Conservation (phyloP, 2,888 invertebrate genomes). For the Ypsolopha scabrella region DNA sequence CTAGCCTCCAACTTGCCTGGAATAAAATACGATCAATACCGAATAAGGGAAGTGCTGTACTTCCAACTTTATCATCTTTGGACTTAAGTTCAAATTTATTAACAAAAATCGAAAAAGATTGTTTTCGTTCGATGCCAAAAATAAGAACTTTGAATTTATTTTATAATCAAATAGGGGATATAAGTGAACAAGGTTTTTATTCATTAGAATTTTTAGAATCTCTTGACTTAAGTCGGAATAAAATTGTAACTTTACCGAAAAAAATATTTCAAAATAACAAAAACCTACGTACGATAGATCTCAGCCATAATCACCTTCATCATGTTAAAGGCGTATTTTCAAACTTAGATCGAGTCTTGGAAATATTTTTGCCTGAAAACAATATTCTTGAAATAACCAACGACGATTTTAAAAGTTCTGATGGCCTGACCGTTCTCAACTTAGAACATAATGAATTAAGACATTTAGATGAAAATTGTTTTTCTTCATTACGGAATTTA, state of each 20-base stretch:
- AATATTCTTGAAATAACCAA: slow-evolving; percentile 87
- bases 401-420: slow-evolving; percentile 83
- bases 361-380: slow-evolving; percentile 89
- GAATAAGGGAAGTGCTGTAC: slow-evolving; percentile 77
- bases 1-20: slow-evolving; percentile 80
- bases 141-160: slow-evolving; percentile 85
- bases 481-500: slow-evolving; percentile 80
- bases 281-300: slow-evolving; percentile 83
- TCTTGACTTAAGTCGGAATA: slow-evolving; percentile 89
- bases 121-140: slow-evolving; percentile 84
- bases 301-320: slow-evolving; percentile 92
- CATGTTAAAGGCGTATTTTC: slow-evolving; percentile 86
- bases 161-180: slow-evolving; percentile 83
- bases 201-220: slow-evolving; percentile 82
- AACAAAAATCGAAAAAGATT: slow-evolving; percentile 78
- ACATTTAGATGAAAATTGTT: slow-evolving; percentile 80
- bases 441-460: slow-evolving; percentile 89
- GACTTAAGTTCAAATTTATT: slow-evolving; percentile 91
- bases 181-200: slow-evolving; percentile 83
- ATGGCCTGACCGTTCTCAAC: slow-evolving; percentile 83
- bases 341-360: slow-evolving; percentile 81
- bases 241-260: slow-evolving; percentile 80
- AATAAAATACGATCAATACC: slow-evolving; percentile 85
- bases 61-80: slow-evolving; percentile 80
- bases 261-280: slow-evolving; percentile 82